These are phyloP conservation scores for Conopomorpha cramerella DNA, from an alignment of 1,140 invertebrate genomes.

Conservation along the genomic window DNA sequence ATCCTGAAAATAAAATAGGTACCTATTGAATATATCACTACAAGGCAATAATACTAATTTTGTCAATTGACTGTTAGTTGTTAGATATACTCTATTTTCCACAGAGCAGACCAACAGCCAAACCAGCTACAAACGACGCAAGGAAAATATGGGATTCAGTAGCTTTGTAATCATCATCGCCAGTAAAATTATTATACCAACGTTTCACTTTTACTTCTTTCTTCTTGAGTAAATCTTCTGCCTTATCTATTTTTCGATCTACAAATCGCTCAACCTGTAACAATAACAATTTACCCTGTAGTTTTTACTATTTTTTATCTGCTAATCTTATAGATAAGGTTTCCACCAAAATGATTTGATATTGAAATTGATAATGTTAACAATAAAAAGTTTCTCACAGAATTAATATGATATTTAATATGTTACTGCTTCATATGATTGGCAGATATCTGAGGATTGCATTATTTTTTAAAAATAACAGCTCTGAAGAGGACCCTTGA, in stretches of 20 bases:
- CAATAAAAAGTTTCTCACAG: too few species aligned
- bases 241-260: conserved; percentile 78
- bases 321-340: too few species aligned
- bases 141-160: conserved; percentile 78
- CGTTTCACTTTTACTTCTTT: conserved; percentile 68
- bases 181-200: conserved; percentile 72
- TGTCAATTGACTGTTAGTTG: neutral
- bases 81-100: conserved; percentile 29
- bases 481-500: too few species aligned
- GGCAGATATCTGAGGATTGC: too few species aligned
- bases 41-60: neutral
- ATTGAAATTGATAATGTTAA: too few species aligned
- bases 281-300: conserved; percentile 14
- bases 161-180: conserved; percentile 66
- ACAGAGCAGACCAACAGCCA: conserved; percentile 68
- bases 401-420: too few species aligned
- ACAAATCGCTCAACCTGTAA: conserved; percentile 76
- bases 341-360: too few species aligned
- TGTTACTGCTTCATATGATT: too few species aligned
- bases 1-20: too few species aligned
- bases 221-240: conserved; percentile 71
- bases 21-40: too few species aligned
- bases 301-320: too few species aligned
- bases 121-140: conserved; percentile 72
- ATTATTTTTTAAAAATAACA: too few species aligned